Evolutionary conservation across 2,797 vertebrate species (phyloP).

Genomic region (Molossus alvarezi): DNA sequence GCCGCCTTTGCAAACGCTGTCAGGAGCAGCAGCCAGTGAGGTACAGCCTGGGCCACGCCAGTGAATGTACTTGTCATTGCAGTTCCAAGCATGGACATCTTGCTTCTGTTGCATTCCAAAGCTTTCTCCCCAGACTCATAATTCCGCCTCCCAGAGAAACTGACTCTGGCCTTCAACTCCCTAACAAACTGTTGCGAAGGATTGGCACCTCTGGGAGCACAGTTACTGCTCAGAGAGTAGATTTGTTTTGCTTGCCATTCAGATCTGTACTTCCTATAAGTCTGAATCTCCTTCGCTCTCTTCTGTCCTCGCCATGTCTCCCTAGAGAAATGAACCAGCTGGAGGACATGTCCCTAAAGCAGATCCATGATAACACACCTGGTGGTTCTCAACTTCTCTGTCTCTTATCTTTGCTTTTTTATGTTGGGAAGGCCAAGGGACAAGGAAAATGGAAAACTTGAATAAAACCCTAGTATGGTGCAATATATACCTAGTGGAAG

Average conservation of each 20-base stretch:
- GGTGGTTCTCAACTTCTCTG: not conserved
- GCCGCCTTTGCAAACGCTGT: not conserved
- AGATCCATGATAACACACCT: not conserved
- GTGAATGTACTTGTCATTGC: not conserved
- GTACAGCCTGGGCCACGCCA: not conserved
- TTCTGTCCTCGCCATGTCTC: not conserved
- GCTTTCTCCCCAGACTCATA: slow-evolving; percentile 30
- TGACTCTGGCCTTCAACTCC: slow-evolving; percentile 9
- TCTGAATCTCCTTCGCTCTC: not conserved
- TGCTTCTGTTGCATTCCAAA: slow-evolving; percentile 16
- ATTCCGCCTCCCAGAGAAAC: not conserved
- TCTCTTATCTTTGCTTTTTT: slow-evolving; percentile 31
- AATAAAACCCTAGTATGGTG: not conserved
- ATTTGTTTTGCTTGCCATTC: slow-evolving; percentile 69
- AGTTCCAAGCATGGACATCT: not conserved
- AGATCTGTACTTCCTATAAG: not conserved
- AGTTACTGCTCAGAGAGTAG: slow-evolving; percentile 31
- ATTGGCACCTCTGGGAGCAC: slow-evolving; percentile 20
- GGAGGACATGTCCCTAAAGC: not conserved
- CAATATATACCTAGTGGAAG: not conserved
- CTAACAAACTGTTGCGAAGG: slow-evolving; percentile 58
- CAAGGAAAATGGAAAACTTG: not conserved
- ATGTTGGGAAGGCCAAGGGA: not conserved
- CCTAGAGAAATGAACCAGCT: not conserved
- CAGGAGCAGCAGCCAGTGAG: not conserved